Conservation (phyloP, 2,797 vertebrate genomes). For the Megalops cyprinoides region DNA sequence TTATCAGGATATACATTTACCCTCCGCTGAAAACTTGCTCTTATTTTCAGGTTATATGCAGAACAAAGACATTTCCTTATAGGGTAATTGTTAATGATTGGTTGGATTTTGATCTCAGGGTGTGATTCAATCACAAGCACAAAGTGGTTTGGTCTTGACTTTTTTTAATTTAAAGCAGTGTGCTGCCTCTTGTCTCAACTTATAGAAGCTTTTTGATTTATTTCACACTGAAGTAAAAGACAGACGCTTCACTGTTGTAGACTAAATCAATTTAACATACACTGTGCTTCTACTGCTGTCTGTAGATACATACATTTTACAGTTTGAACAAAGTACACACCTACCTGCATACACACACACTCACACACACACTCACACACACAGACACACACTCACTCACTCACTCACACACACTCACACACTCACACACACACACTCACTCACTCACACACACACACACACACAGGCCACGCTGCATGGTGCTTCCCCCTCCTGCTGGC, state of each 20-base stretch:
- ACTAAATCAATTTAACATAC: not conserved
- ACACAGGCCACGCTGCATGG: slow-evolving; percentile 59
- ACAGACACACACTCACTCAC: not conserved
- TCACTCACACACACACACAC: slow-evolving; percentile 43
- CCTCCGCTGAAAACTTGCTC: not conserved
- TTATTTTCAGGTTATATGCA: not conserved
- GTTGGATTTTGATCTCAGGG: not conserved
- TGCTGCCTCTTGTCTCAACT: too few relatives aligned
- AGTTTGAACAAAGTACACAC: not conserved
- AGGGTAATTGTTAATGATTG: slow-evolving; percentile 1
- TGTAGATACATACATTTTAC: not conserved
- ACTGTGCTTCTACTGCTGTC: too few relatives aligned
- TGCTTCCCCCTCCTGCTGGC: slow-evolving; percentile 68
- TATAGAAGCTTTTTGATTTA: not conserved
- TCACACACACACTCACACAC: not conserved
- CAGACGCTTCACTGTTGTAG: not conserved
- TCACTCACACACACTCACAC: not conserved
- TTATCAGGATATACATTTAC: not conserved
- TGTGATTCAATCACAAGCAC: too few relatives aligned
- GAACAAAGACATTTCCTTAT: not conserved
- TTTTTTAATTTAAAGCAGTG: too few relatives aligned
- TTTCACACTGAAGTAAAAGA: not conserved
- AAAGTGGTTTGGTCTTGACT: too few relatives aligned
- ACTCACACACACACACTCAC: not conserved
- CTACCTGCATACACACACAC: not conserved